phyloP scores from a whole-genome alignment of 2,888 invertebrate species.

The Aspidiotus destructor region DNA sequence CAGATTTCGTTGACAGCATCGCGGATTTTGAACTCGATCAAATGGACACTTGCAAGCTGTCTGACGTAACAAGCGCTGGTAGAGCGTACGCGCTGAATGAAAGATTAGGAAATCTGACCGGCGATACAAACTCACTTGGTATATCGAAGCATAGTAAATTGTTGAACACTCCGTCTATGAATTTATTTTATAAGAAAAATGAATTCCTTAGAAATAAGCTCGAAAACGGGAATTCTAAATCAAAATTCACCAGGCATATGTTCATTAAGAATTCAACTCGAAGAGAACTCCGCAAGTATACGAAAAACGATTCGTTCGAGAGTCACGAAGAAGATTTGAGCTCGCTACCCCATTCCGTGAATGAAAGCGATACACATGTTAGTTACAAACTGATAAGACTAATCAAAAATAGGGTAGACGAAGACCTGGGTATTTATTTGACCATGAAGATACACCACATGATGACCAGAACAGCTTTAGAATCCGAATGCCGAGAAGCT shows the following conservation, averaged over 20 bases:
- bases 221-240: slow-evolving; percentile 15
- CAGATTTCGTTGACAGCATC: slow-evolving; percentile 27
- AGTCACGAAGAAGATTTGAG: slow-evolving; percentile 20
- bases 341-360: slow-evolving; percentile 15
- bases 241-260: slow-evolving; percentile 37
- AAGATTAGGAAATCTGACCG: slow-evolving; percentile 13
- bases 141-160: slow-evolving; percentile 25
- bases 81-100: slow-evolving; percentile 6
- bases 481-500: slow-evolving; percentile 50
- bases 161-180: slow-evolving; percentile 35
- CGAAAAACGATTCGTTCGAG: slow-evolving; percentile 14
- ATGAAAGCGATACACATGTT: slow-evolving; percentile 19
- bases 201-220: slow-evolving; percentile 32
- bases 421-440: slow-evolving; percentile 60
- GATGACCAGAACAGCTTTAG: slow-evolving; percentile 38
- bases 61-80: slow-evolving; percentile 1
- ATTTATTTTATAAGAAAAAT: slow-evolving; percentile 35
- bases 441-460: slow-evolving; percentile 55
- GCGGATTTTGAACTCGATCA: slow-evolving; percentile 28
- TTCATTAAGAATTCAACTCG: slow-evolving; percentile 36
- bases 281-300: slow-evolving; percentile 20
- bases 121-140: slow-evolving; percentile 1
- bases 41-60: slow-evolving; percentile 18
- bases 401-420: slow-evolving; percentile 55
- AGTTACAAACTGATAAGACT: slow-evolving; percentile 51